phyloP scores from a whole-genome alignment of 1,140 invertebrate species.

The Ceratosolen solmsi region DNA sequence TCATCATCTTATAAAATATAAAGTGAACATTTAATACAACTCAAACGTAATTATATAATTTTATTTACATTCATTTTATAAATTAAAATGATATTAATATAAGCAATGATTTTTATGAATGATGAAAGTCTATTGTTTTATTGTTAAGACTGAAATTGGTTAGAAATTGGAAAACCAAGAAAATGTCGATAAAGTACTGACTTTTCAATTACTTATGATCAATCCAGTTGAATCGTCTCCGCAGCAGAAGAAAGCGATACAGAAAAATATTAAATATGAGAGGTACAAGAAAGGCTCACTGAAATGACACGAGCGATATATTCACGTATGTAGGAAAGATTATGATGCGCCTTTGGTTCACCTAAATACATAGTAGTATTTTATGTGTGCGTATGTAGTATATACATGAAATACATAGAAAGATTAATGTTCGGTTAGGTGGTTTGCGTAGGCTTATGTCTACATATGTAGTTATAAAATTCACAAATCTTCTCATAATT shows the following conservation, averaged over 20 bases:
- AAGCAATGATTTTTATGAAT: background rate
- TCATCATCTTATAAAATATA: no score
- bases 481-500: conserved; percentile 28
- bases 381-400: no score
- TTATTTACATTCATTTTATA: background rate
- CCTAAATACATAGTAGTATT: no score
- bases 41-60: background rate
- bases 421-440: conserved; percentile 21
- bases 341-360: no score
- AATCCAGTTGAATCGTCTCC: background rate
- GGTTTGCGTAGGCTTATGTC: conserved; percentile 24
- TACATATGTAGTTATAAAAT: conserved; percentile 18
- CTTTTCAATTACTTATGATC: background rate
- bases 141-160: background rate
- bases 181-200: conserved; percentile 9
- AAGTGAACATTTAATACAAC: no score
- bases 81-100: conserved; percentile 1
- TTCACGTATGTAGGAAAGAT: background rate
- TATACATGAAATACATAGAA: background rate
- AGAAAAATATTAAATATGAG: background rate
- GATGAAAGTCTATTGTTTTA: background rate
- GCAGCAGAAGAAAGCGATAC: conserved; percentile 1
- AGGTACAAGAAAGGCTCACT: conserved; percentile 2
- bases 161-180: conserved; percentile 13
- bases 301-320: conserved; percentile 20